Evolutionary conservation across 2,797 vertebrate species (phyloP).

Genomic region (Notamacropus eugenii): DNA sequence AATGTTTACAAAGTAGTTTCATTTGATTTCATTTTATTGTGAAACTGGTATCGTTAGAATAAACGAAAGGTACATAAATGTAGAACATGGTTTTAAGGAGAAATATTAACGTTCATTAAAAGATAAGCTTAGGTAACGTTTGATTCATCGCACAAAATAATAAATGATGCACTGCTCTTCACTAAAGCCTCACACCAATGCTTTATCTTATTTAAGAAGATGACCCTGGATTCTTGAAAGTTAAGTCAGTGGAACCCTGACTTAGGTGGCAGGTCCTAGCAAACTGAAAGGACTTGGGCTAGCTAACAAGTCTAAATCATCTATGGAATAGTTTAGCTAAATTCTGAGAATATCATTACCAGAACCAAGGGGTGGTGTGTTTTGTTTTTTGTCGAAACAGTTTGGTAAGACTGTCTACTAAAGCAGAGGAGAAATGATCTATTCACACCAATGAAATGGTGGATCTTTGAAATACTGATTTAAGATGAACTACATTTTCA

Average conservation of each 20-base stretch:
- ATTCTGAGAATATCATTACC: not conserved
- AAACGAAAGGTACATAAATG: not conserved
- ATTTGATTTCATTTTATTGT: not conserved
- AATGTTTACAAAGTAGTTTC: not conserved
- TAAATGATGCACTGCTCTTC: not conserved
- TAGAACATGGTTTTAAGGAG: not conserved
- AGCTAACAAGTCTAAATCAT: not conserved
- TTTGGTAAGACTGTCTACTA: not conserved
- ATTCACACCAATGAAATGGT: not conserved
- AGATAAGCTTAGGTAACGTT: not conserved
- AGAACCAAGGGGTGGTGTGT: not conserved
- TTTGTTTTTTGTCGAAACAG: not conserved
- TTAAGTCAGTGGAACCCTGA: not conserved
- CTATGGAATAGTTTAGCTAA: not conserved
- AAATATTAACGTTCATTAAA: not conserved
- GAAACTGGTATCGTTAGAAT: not conserved
- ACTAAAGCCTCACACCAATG: not conserved
- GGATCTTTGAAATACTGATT: not conserved
- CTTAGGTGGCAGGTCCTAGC: not conserved
- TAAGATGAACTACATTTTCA: not conserved
- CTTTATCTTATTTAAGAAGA: not conserved
- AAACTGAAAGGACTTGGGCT: not conserved
- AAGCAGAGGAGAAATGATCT: not conserved
- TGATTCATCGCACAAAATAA: not conserved
- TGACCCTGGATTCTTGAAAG: not conserved